phyloP scores from a whole-genome alignment of 2,888 invertebrate species.

The Hirtodrosophila histrioides region DNA sequence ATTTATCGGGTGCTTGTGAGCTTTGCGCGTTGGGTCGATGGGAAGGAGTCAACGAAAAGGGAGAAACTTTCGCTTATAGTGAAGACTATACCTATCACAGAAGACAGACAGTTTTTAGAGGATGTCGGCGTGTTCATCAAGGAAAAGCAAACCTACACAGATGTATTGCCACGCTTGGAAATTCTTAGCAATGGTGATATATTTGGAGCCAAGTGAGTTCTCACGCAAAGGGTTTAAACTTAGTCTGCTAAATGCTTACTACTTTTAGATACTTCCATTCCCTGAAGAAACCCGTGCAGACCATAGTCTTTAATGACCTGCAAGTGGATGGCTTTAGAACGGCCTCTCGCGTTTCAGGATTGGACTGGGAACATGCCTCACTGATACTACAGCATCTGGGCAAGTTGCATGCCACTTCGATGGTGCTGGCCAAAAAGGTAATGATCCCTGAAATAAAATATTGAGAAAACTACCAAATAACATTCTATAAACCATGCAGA shows the following conservation, averaged over 20 bases:
- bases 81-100: constrained; percentile 79
- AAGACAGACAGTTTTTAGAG: constrained; percentile 78
- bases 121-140: constrained; percentile 84
- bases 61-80: constrained; percentile 77
- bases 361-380: constrained; percentile 85
- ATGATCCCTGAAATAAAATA: not conserved
- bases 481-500: constrained; percentile 16
- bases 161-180: constrained; percentile 83
- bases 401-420: constrained; percentile 86
- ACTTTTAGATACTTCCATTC: constrained; percentile 72
- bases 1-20: constrained; percentile 76
- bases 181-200: constrained; percentile 77
- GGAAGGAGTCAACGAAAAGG: constrained; percentile 15
- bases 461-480: not conserved
- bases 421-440: constrained; percentile 85
- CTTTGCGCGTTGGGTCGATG: constrained; percentile 50
- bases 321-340: constrained; percentile 85
- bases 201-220: constrained; percentile 77
- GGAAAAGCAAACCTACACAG: constrained; percentile 83
- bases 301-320: constrained; percentile 85
- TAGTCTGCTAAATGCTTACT: not conserved
- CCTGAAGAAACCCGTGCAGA: constrained; percentile 69
- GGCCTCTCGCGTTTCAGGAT: constrained; percentile 85
- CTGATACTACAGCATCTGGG: constrained; percentile 85
- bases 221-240: not conserved